Conservation (phyloP, 2,888 invertebrate genomes). For the Epinotia bilunana region DNA sequence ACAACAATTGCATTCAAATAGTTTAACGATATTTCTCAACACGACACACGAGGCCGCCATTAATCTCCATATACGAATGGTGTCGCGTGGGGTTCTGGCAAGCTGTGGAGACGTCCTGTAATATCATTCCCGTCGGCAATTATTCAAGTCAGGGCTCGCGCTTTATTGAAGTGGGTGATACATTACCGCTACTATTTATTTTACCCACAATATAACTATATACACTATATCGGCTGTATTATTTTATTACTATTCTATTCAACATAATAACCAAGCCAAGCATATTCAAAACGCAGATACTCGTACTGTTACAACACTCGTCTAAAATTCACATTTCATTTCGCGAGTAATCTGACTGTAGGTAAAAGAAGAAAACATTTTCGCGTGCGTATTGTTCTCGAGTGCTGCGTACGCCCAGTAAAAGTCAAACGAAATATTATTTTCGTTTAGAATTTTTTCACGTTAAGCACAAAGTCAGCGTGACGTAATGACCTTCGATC, state of each 20-base stretch:
- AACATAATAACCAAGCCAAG: neutral
- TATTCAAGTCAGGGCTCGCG: conserved; percentile 31
- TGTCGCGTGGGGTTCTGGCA: conserved; percentile 31
- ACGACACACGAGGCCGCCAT: conserved; percentile 11
- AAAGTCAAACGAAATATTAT: conserved; percentile 16
- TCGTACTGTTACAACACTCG: neutral
- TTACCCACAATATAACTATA: conserved; percentile 2
- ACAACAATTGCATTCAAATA: conserved; percentile 12
- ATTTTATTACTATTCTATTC: neutral
- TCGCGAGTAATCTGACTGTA: neutral
- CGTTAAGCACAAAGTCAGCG: conserved; percentile 34
- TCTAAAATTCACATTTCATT: neutral
- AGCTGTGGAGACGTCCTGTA: conserved; percentile 34
- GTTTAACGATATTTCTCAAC: neutral
- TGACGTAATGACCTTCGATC: conserved; percentile 38
- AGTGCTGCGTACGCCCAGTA: conserved; percentile 4
- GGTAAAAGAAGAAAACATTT: neutral
- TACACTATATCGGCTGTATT: neutral
- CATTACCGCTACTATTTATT: conserved; percentile 25
- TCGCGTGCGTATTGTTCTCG: conserved; percentile 1
- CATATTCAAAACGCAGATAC: neutral
- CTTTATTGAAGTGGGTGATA: conserved; percentile 30
- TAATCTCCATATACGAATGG: conserved; percentile 40
- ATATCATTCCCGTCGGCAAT: conserved; percentile 40
- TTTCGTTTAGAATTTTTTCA: conserved; percentile 27